Evolutionary conservation across 2,797 vertebrate genomes (phyloP).

Genomic region (Pristis pectinata): DNA sequence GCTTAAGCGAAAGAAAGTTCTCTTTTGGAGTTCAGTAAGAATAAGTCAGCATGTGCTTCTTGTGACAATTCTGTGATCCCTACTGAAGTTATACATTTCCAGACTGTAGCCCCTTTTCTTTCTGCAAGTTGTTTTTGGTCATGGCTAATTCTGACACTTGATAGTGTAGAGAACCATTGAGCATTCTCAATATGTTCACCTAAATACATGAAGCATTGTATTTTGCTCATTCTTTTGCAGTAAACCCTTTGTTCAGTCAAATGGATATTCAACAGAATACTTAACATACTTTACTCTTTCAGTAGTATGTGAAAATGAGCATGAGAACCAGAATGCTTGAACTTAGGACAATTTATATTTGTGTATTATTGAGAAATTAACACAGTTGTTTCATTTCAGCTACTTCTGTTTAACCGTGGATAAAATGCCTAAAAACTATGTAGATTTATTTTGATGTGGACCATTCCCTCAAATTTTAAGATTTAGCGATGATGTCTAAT

Average conservation of each 20-base stretch:
- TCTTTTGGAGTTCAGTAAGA: conserved; percentile 60
- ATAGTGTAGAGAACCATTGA: not conserved
- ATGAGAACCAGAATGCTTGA: not conserved
- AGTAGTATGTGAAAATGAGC: not conserved
- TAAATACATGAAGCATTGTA: not conserved
- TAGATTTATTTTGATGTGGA: conserved; percentile 16
- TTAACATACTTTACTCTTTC: not conserved
- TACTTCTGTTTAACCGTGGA: not conserved
- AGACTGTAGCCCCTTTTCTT: not conserved
- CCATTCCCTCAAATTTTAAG: not conserved
- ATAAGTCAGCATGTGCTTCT: conserved; percentile 54
- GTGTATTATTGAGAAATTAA: not conserved
- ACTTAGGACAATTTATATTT: not conserved
- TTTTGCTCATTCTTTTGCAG: not conserved
- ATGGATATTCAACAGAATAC: not conserved
- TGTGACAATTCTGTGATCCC: conserved; percentile 29
- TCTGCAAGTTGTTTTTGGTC: conserved; percentile 13
- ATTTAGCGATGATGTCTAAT: not conserved
- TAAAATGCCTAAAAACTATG: not conserved
- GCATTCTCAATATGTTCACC: conserved; percentile 20
- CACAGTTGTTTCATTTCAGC: not conserved
- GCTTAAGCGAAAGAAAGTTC: conserved; percentile 65
- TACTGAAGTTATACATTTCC: not conserved
- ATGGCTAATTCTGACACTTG: not conserved
- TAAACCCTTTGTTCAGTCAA: conserved; percentile 8